Conservation (phyloP, 2,113 vertebrate species). For the Thalassarche chlororhynchos region DNA sequence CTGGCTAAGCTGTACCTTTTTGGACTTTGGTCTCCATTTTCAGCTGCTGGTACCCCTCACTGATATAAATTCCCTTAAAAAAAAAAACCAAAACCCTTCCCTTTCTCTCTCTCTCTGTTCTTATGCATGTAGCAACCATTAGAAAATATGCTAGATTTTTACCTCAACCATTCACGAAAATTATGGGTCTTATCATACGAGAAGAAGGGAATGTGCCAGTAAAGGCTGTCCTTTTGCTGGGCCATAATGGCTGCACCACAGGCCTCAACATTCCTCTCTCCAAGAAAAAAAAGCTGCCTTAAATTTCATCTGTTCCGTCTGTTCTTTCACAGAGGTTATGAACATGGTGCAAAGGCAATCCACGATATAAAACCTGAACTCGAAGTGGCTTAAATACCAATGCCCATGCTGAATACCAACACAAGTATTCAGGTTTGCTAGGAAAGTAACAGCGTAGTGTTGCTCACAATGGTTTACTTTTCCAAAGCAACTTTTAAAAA, state of each 20-base stretch:
- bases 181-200: neutral
- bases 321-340: neutral
- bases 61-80: neutral
- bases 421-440: neutral
- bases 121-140: neutral
- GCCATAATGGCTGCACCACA: neutral
- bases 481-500: neutral
- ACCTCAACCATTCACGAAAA: neutral
- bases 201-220: neutral
- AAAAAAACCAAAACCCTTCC: neutral
- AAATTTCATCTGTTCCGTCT: neutral
- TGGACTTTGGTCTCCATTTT: neutral
- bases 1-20: neutral
- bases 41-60: neutral
- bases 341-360: neutral
- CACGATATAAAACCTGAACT: rapidly evolving
- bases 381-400: neutral
- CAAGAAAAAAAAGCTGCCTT: neutral
- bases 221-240: neutral
- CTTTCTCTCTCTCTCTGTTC: neutral
- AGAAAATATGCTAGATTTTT: neutral
- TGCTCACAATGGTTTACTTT: neutral
- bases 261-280: neutral
- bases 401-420: neutral
- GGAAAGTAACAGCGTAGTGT: rapidly evolving